Evolutionary conservation across 2,113 vertebrate genomes (phyloP).

Genomic region (Blennius ocellaris): DNA sequence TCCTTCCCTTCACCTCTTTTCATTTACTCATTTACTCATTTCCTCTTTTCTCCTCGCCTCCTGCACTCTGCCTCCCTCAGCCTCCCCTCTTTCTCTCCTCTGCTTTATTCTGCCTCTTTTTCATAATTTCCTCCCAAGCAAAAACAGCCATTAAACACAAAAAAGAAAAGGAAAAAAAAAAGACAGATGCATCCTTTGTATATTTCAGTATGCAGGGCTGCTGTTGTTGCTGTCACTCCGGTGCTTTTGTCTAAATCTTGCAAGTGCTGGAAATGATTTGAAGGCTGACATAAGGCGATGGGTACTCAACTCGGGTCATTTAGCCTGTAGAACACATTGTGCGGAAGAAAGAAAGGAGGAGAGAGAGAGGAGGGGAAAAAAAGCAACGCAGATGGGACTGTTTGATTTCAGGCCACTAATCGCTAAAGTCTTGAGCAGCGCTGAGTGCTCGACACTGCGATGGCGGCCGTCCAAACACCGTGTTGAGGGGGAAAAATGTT

Average conservation of each 20-base stretch:
- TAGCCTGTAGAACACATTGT: background rate
- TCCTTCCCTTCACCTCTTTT: constrained; percentile 28
- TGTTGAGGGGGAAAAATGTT: constrained; percentile 11
- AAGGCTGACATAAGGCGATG: constrained; percentile 11
- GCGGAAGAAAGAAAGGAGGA: background rate
- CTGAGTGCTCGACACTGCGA: constrained; percentile 20
- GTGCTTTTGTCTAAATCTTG: background rate
- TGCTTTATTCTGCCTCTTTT: constrained; percentile 10
- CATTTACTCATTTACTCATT: constrained; percentile 49
- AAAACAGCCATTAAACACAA: background rate
- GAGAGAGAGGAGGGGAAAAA: background rate
- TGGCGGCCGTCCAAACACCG: constrained; percentile 19
- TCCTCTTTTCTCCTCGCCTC: constrained; percentile 21
- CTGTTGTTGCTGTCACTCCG: background rate
- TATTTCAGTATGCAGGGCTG: background rate
- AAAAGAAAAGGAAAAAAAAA: background rate
- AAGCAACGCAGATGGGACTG: constrained; percentile 25
- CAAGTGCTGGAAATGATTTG: constrained; percentile 2
- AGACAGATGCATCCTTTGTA: background rate
- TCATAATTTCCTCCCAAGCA: constrained; percentile 27
- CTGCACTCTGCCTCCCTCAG: constrained; percentile 34
- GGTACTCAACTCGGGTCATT: background rate
- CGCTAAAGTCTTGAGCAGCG: constrained; percentile 29
- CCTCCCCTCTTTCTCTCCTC: constrained; percentile 21
- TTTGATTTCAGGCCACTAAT: constrained; percentile 55